A percentile compares a stretch with the other conserved stretches of the same genome.
Evolutionary conservation across 2,888 invertebrate species (phyloP).

Genomic region (Drosophila mercatorum): DNA sequence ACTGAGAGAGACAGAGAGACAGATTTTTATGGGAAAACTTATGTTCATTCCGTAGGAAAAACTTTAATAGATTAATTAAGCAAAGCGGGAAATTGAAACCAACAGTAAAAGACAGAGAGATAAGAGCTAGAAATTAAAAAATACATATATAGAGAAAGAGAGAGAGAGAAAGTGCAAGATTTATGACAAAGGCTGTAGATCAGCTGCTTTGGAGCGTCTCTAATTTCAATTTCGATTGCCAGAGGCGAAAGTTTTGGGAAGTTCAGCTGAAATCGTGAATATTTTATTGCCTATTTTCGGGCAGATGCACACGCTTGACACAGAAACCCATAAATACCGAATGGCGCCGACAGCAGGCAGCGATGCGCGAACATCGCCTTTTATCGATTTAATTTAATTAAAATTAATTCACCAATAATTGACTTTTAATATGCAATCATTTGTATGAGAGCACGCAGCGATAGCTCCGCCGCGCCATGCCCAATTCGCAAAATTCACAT

Average conservation of each 20-base stretch:
- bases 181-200: slow-evolving; percentile 66
- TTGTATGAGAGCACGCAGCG: slow-evolving; percentile 40
- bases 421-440: slow-evolving; percentile 76
- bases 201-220: slow-evolving; percentile 52
- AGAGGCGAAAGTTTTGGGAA: slow-evolving; percentile 58
- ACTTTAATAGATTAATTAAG: slow-evolving; percentile 80
- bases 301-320: neutral
- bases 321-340: slow-evolving; percentile 6
- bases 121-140: slow-evolving; percentile 7
- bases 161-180: slow-evolving; percentile 35
- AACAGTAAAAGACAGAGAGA: slow-evolving; percentile 4
- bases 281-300: slow-evolving; percentile 64
- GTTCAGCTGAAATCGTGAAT: slow-evolving; percentile 65
- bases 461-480: slow-evolving; percentile 16
- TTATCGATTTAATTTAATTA: slow-evolving; percentile 74
- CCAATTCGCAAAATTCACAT: slow-evolving; percentile 23
- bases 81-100: slow-evolving; percentile 76
- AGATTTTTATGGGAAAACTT: slow-evolving; percentile 76
- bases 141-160: neutral
- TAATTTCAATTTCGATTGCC: slow-evolving; percentile 52
- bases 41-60: slow-evolving; percentile 68
- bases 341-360: slow-evolving; percentile 41
- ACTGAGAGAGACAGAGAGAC: slow-evolving; percentile 8
- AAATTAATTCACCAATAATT: slow-evolving; percentile 75
- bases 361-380: slow-evolving; percentile 54